phyloP scores from a whole-genome alignment of 2,113 vertebrate genomes.

The Brachyistius frenatus region DNA sequence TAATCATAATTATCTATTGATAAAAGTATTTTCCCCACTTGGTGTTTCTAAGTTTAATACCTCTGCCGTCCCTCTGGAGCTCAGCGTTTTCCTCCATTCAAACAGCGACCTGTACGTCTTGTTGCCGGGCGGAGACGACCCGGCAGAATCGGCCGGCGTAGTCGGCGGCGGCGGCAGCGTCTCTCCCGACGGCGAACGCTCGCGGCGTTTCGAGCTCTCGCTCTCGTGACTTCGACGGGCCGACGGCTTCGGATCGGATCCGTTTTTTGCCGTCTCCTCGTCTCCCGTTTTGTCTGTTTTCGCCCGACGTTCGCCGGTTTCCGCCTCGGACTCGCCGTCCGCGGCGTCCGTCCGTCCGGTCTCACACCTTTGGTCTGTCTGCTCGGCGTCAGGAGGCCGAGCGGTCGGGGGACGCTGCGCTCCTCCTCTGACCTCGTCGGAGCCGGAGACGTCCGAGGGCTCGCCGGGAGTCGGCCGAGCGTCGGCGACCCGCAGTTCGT shows the following conservation, averaged over 20 bases:
- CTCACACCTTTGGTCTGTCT: slow-evolving; percentile 16
- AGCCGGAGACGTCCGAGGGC: slow-evolving; percentile 9
- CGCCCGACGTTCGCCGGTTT: background rate
- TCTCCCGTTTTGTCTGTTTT: background rate
- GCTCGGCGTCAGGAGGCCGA: background rate
- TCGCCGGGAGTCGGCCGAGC: slow-evolving; percentile 21
- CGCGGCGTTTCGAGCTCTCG: background rate
- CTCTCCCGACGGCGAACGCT: background rate
- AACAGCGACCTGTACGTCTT: slow-evolving; percentile 79
- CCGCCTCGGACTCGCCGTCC: no score
- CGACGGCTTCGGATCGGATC: no score
- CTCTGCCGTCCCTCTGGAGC: slow-evolving; percentile 1
- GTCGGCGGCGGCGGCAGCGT: background rate
- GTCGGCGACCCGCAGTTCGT: slow-evolving; percentile 47
- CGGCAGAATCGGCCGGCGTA: slow-evolving; percentile 31
- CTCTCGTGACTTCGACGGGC: background rate
- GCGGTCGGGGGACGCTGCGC: background rate
- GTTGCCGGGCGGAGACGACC: slow-evolving; percentile 76
- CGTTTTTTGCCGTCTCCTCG: background rate
- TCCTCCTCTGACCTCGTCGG: background rate
- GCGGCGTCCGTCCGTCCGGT: background rate
- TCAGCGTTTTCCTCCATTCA: slow-evolving; percentile 70
- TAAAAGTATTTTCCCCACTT: no score
- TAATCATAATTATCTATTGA: no score
- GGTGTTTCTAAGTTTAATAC: background rate